Base-by-base conservation (phyloP, 2,113 vertebrate species). In the Symphodus melops region DNA sequence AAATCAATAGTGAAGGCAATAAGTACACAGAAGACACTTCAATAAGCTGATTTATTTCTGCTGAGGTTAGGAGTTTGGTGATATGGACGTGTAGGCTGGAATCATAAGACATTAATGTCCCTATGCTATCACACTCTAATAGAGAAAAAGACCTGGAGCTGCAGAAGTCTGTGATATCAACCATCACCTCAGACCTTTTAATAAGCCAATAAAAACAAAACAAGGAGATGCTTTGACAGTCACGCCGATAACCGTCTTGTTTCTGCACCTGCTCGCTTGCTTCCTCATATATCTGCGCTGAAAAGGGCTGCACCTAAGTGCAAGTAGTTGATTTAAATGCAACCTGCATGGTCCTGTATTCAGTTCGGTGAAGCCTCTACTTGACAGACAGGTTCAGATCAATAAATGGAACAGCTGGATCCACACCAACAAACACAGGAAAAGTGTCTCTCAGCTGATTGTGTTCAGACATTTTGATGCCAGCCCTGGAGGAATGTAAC, bases 1-100 rank as follows among this genome's bases (percentile, higher is more conserved):
- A 53, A 85, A 91, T 92, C 88, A 70, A 92, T 89, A 88, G 16
- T 14, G 73, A 72, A 85, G 75, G 46, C 75, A 75, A 77, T 69
- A 79, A 86, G 79, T 68, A 81, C 83, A 85, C 84, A 87, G 64
- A 82, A 74, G 53, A 48, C 54, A 57, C 63, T 51, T 84, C 81
- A 75, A 86, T 86, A 81, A 19, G 55, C 41, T 84, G 83, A 91
- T 86, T 68, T 77, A 86, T 81, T 55, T 79, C 79, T 79, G 87
- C 83, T 71, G 74, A 64, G 66, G 72, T 68, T 77, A 62, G 57
- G 68, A 55, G 77, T 84, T 77, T 63, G 16, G 9, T 8, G 41
- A 80, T 80, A 53, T 14, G 23, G 57, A 64, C n/a, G 63, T 61
- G 33, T 61, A 41, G 41, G 12, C 65, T 71, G 68, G 48, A 76